These are phyloP conservation scores for Thalpophila matura DNA, from an alignment of 2,888 invertebrate genomes.

Conservation along the genomic window DNA sequence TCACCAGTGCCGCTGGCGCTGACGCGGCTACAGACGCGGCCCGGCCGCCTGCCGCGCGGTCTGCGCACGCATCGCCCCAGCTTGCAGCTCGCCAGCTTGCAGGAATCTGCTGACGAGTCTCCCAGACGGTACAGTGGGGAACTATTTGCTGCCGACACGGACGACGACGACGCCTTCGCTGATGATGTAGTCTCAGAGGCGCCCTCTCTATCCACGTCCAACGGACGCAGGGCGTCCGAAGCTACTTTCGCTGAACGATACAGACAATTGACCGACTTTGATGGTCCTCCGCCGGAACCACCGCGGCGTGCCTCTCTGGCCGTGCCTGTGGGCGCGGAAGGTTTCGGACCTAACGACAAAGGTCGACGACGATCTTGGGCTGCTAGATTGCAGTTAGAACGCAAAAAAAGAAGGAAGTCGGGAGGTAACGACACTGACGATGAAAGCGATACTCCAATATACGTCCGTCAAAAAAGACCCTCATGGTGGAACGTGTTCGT, in stretches of 20 bases:
- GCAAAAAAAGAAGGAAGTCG: slow-evolving; percentile 90
- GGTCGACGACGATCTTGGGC: slow-evolving; percentile 93
- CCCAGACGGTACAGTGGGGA: slow-evolving; percentile 86
- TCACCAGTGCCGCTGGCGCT: slow-evolving; percentile 88
- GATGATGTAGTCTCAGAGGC: slow-evolving; percentile 74
- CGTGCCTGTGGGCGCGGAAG: slow-evolving; percentile 79
- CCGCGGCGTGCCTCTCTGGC: slow-evolving; percentile 87
- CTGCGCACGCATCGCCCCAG: slow-evolving; percentile 84
- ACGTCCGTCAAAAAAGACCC: slow-evolving; percentile 93
- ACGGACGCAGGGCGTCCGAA: slow-evolving; percentile 86
- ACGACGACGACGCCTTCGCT: slow-evolving; percentile 84
- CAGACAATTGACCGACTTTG: slow-evolving; percentile 85
- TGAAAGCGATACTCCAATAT: slow-evolving; percentile 83
- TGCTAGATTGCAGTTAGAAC: slow-evolving; percentile 87
- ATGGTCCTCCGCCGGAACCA: slow-evolving; percentile 81
- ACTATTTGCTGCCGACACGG: slow-evolving; percentile 77
- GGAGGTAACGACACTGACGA: slow-evolving; percentile 85
- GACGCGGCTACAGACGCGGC: slow-evolving; percentile 81
- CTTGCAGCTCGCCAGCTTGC: slow-evolving; percentile 85
- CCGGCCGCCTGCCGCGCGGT: slow-evolving; percentile 77
- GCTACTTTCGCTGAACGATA: slow-evolving; percentile 87
- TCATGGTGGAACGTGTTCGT: slow-evolving; percentile 98
- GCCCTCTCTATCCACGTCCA: slow-evolving; percentile 75
- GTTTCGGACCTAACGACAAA: slow-evolving; percentile 83
- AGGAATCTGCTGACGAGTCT: slow-evolving; percentile 84